Conservation (phyloP, 2,113 vertebrate genomes). For the Notothenia coriiceps region DNA sequence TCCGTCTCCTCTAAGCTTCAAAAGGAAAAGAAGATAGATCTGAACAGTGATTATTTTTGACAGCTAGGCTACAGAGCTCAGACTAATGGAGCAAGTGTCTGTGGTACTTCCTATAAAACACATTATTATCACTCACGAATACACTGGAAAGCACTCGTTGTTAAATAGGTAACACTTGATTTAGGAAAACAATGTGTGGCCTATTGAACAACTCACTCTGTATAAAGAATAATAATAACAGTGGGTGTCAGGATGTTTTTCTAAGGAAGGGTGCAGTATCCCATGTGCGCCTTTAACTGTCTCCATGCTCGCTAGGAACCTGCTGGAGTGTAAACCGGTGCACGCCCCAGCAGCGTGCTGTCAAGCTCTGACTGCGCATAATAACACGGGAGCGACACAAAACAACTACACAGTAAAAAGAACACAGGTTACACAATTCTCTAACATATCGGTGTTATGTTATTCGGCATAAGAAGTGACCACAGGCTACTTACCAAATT, state of each 20-base stretch:
- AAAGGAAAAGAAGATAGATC: neutral
- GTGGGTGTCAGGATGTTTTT: neutral
- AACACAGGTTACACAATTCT: neutral
- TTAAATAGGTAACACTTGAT: neutral
- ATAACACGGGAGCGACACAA: slow-evolving; percentile 42
- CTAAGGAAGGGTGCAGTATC: neutral
- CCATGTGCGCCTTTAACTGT: slow-evolving; percentile 17
- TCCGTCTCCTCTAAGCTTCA: neutral
- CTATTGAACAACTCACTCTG: neutral
- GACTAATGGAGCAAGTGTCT: slow-evolving; percentile 39
- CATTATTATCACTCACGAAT: slow-evolving; percentile 11
- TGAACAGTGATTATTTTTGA: slow-evolving; percentile 27
- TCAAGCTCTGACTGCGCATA: slow-evolving; percentile 45
- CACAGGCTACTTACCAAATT: slow-evolving; percentile 85
- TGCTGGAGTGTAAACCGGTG: slow-evolving; percentile 44
- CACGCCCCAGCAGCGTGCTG: slow-evolving; percentile 67
- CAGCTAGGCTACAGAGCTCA: slow-evolving; percentile 33
- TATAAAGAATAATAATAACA: neutral
- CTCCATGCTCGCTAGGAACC: slow-evolving; percentile 5
- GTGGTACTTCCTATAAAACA: slow-evolving; percentile 52
- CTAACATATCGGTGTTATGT: neutral
- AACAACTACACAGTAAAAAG: slow-evolving; percentile 34
- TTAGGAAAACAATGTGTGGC: neutral
- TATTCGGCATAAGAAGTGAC: neutral
- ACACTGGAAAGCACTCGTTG: neutral